Base-by-base conservation (phyloP, 2,797 vertebrate genomes). In the Meriones psammophilus region DNA sequence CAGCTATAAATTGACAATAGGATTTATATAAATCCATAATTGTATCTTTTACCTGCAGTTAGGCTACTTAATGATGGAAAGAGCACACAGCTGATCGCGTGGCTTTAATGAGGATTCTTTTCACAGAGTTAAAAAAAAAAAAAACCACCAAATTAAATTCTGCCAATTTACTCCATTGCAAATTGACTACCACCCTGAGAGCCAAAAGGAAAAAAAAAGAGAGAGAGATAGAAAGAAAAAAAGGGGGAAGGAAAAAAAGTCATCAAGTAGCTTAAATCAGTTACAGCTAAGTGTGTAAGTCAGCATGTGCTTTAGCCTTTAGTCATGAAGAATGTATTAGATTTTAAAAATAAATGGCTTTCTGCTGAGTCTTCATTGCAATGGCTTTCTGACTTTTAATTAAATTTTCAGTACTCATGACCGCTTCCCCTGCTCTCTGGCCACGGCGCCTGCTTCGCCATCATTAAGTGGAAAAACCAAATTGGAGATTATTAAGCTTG, bases 121-220 rank as follows among this genome's bases (percentile, higher is more conserved):
- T 99, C 99, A 98, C 98, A 99, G 99, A 99, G 99, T 99, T 99
- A 39, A 77, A 73, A 91, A 99, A 99, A 99, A 99, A 99, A 99
- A 99, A 99, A 99, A 98, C 99, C 99, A 99, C 99, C 99, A 99
- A 99, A 99, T 99, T 99, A 99, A 99, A 99, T 99, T 99, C 99
- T 99, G 99, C 99, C 99, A 99, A 99, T 99, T 99, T 99, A 98
- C 99, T 99, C 98, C 98, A 98, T 99, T 99, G 99, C 99, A 99
- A 99, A 99, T 99, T 98, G 99, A 99, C 98, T 99, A 99, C 99
- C 99, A 99, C 99, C 99, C 99, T 98, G 96, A 97, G 99, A 98
- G 99, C 98, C 98, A 66, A 54, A 69, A 77, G 80, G 28, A 26
- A 15, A 24, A 28, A 60, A 42, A 42, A 66, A 28, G 54, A 50